Conservation (phyloP, 1,140 invertebrate genomes). For the Pseudomyrmex cubaensis region DNA sequence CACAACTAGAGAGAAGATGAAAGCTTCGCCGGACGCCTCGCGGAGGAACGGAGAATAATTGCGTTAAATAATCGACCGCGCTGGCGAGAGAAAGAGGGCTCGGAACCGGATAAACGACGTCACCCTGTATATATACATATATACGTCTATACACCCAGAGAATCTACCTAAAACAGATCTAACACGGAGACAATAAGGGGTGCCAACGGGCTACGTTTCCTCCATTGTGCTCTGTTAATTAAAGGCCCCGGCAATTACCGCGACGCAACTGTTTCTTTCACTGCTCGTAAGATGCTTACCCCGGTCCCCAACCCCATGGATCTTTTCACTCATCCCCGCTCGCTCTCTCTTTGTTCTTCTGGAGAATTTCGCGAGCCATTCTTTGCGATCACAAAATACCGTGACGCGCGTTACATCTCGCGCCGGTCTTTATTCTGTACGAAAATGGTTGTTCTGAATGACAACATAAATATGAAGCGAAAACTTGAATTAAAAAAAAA, state of each 20-base stretch:
- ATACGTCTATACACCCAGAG: not conserved
- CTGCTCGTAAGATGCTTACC: conserved; percentile 62
- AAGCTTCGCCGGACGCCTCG: conserved; percentile 36
- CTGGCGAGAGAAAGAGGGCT: conserved; percentile 24
- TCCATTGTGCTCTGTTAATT: conserved; percentile 76
- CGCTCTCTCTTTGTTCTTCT: conserved; percentile 1
- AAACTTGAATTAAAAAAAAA: not conserved
- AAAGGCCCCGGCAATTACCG: conserved; percentile 72
- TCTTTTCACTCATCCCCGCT: not conserved
- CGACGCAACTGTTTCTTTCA: conserved; percentile 72
- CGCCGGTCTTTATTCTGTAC: conserved; percentile 12
- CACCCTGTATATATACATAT: conserved; percentile 10
- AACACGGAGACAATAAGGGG: conserved; percentile 72
- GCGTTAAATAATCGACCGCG: conserved; percentile 74
- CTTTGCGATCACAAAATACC: conserved; percentile 41
- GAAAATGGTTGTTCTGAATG: conserved; percentile 1
- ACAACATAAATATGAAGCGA: not conserved
- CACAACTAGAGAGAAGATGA: conserved; percentile 31
- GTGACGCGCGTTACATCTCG: conserved; percentile 30
- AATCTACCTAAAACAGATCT: conserved; percentile 67
- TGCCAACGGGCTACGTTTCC: conserved; percentile 69
- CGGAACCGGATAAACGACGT: conserved; percentile 61
- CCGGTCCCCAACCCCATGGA: not conserved
- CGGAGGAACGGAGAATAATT: conserved; percentile 70
- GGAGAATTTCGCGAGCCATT: conserved; percentile 32